Conservation (phyloP, 1,140 invertebrate species). For the Pachypsylla venusta region DNA sequence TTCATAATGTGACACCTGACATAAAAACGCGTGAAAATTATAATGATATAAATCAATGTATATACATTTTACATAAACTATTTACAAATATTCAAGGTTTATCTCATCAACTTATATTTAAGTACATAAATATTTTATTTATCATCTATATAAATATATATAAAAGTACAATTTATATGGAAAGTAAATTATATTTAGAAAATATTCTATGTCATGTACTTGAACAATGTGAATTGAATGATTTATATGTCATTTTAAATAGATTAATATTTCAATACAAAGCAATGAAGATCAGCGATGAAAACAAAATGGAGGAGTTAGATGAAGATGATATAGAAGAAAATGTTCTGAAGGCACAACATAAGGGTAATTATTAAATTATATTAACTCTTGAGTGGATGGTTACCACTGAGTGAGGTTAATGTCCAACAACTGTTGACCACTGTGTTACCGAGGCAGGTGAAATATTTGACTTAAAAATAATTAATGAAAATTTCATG, state of each 20-base stretch:
- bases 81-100: neutral
- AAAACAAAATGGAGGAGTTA: neutral
- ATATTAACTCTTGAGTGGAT: too few relatives aligned
- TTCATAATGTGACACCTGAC: too few relatives aligned
- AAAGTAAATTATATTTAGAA: neutral
- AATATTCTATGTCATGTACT: neutral
- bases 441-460: too few relatives aligned
- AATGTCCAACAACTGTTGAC: too few relatives aligned
- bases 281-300: neutral
- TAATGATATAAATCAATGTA: neutral
- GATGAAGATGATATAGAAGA: neutral
- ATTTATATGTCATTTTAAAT: too few relatives aligned
- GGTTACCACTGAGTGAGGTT: too few relatives aligned
- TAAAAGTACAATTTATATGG: neutral
- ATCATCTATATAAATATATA: neutral
- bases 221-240: neutral
- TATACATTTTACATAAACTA: neutral
- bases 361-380: too few relatives aligned
- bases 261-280: neutral
- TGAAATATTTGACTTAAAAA: too few relatives aligned
- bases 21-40: too few relatives aligned
- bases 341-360: neutral
- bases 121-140: neutral
- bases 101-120: neutral
- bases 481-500: too few relatives aligned